Base-by-base conservation (phyloP, 2,797 vertebrate species). In the Channa striata region DNA sequence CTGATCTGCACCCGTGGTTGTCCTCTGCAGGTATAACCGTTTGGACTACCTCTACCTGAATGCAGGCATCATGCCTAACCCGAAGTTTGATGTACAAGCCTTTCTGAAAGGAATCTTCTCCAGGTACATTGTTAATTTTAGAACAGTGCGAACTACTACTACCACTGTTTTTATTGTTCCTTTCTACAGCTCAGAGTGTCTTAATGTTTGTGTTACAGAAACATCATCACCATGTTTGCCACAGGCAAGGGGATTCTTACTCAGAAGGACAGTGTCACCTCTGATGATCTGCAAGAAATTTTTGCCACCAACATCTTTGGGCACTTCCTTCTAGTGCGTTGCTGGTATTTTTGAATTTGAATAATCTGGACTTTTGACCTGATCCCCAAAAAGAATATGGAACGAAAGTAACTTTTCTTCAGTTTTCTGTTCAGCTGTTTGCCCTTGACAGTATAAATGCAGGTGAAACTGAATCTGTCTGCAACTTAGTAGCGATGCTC, bases 251-350 rank as follows among this genome's bases (percentile, higher is more conserved):
- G 97, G 4, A 66, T 99, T 52, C 91, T 99, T 72, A 97, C 93
- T 0, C 97, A 99, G 87, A 87, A 89, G 0, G 96, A 99, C 72
- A 54, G 68, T 5, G 52, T 96, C 67, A 98, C 94, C 1, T 69
- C 93, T 13, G 96, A 96, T 1, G 96, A 96, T 2, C 83, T 98
- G 53, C 97, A 96, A 72, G 94, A 97, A 61, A 94, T 97, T 77
- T 99, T 99, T 61, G 92, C 92, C 17, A 98, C 97, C 80, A 99
- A 99, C 79, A 91, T 98, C 73, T 99, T 99, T 1, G 97, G 97
- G 40, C 97, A 99, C 84, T 99, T 97, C 37, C 85, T 99, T 12
- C 87, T 99, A 85, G 97, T 99, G 91, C 83, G 90, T 85, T 13
- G 14, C 36, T 30, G 19, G 0, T 44, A n/a, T 17, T 68, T 54